Base-by-base conservation (phyloP, 2,888 invertebrate species). In the Tipula confusa region DNA sequence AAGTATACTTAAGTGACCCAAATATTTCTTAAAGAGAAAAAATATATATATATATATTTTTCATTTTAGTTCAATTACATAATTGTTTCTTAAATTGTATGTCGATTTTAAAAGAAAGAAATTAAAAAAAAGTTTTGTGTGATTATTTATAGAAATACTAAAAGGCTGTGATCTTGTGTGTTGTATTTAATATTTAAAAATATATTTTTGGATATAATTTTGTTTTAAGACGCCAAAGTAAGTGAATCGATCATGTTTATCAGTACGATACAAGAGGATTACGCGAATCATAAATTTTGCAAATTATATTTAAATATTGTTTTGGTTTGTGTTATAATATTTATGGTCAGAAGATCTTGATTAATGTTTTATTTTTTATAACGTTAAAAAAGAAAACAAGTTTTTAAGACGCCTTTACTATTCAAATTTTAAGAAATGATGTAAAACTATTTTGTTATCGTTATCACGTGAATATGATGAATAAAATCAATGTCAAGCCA, bases 141-240 rank as follows among this genome's bases (percentile, higher is more conserved):
- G 64, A 64, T 64, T 64, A 64, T 64, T 64, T 24, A 64, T 64
- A 64, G 64, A 48, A 48, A 24, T 64, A 24, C 11, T 18, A 64
- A n/a, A 33, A 64, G 64, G 64, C 64, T 64, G 64, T 64, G 64
- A 64, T 64, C 64, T 64, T 64, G 24, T 64, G 64, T 64, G 64
- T 64, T 64, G 64, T 64, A 18, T 48, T 48, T 64, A 24, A 64
- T 24, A 64, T 64, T 64, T 64, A 64, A 64, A 64, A 64, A 64
- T 64, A 64, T 64, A 43, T 64, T 64, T 64, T 64, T 64, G 24
- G 64, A 24, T 24, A 24, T 24, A 11, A 11, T 64, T 64, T 64
- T 64, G 11, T 24, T 64, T 64, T 24, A n/a, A 24, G 24, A 64
- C 64, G 64, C 24, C 64, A 18, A 24, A 9, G 64, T 64, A 64